A percentile compares a stretch with the other conserved stretches of the same genome.
These are phyloP conservation scores for Conus ventricosus DNA, from an alignment of 1,140 invertebrate species.

Conservation along the genomic window DNA sequence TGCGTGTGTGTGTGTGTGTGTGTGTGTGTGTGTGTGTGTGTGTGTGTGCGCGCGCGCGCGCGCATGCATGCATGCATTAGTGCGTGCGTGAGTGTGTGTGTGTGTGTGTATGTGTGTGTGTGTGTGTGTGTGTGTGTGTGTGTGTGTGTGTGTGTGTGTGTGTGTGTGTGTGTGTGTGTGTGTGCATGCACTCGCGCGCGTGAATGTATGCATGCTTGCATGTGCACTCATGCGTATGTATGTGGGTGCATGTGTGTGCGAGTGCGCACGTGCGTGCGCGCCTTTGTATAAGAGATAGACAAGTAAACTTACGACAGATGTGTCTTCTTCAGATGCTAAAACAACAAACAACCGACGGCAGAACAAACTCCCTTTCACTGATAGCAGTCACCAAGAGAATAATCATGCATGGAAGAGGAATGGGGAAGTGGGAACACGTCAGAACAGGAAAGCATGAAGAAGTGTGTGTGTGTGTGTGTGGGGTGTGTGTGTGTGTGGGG, in stretches of 20 bases:
- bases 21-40: slow-evolving; percentile 21
- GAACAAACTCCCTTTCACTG: too few species aligned
- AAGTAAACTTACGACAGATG: too few species aligned
- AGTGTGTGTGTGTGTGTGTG: slow-evolving; percentile 4
- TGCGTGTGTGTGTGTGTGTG: background rate
- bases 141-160: background rate
- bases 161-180: slow-evolving; percentile 8
- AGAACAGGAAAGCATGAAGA: too few species aligned
- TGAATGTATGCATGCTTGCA: background rate
- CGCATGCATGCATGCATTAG: background rate
- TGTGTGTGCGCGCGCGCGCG: slow-evolving; percentile 5
- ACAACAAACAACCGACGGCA: too few species aligned
- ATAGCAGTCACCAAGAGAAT: too few species aligned
- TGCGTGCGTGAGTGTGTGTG: slow-evolving; percentile 4
- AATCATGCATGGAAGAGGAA: too few species aligned
- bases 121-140: slow-evolving; percentile 8
- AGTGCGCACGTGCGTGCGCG: background rate
- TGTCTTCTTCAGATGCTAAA: too few species aligned
- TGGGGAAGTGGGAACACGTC: too few species aligned
- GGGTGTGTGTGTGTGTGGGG: slow-evolving; percentile 20
- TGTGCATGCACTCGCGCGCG: background rate
- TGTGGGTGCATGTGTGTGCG: background rate
- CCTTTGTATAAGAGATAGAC: too few species aligned
- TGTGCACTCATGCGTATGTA: background rate
- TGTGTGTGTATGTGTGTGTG: slow-evolving; percentile 1